Evolutionary conservation across 1,140 invertebrate genomes (phyloP), one percentile per base, ranked within the genome.

Genomic region (Pseudomyrmex cubaensis): DNA sequence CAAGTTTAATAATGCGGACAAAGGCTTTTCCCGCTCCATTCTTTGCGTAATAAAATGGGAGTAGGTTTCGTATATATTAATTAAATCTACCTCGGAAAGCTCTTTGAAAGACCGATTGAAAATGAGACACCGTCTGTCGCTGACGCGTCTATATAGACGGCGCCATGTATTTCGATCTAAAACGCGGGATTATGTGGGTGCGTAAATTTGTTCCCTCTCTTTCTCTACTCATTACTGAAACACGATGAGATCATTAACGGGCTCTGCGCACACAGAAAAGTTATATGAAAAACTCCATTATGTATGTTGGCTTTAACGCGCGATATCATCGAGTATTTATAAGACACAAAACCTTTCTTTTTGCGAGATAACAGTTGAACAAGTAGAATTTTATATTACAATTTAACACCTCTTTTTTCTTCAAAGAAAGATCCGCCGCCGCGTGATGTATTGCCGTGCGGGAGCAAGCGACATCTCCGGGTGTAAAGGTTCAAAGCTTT

Each of bases 201-300:
- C 67, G 22, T 35, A 70, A 70, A 70, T 54, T n/a, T 54, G 15
- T 70, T 25, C 5, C 35, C 50, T 70, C 22, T 35, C 67, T 13
- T 59, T 44, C 3, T 56, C 22, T 54, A 4, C 20, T 54, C 22
- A 56, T 70, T 70, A 70, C 48, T 54, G 13, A 25, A 56, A 22
- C 15, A 25, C 15, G 50, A 56, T 52, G 48, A 20, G 48, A 69
- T 70, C 67, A 70, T 70, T 70, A 70, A 13, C 22, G 20, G 13
- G 54, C 13, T 25, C 56, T n/a, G 22, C 50, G 12, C 35, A n/a
- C 50, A 52, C 9, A 52, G 9, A 52, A 52, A 52, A 52, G 5
- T 35, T 1, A 35, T 7, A 35, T 35, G 35, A 35, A 35, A 35
- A 35, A 35, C 35, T 35, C 0, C 5, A 35, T 5, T 35, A 3